Evolutionary conservation across 2,797 vertebrate genomes (phyloP).

Genomic region (Syngnathus rostellatus): DNA sequence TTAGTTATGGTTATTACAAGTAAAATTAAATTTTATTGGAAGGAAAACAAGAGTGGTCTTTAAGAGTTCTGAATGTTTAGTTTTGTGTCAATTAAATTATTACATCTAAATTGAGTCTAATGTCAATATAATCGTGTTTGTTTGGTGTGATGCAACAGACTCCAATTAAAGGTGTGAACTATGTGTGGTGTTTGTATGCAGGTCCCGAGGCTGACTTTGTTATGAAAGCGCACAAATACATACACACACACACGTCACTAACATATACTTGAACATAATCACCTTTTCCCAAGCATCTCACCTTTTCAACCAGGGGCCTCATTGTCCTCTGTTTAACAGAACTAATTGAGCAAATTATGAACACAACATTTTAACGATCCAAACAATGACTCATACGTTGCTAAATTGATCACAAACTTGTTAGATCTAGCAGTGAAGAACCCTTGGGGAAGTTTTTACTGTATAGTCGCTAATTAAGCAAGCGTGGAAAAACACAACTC

Average conservation of each 20-base stretch:
- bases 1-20: not conserved
- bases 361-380: slow-evolving; percentile 11
- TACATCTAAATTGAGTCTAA: not conserved
- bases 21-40: not conserved
- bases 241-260: slow-evolving; percentile 4
- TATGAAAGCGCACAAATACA: not conserved
- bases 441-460: not conserved
- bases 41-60: not conserved
- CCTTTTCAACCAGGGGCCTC: slow-evolving; percentile 20
- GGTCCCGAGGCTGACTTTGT: slow-evolving; percentile 8
- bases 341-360: slow-evolving; percentile 13
- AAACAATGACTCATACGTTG: not conserved
- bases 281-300: slow-evolving; percentile 10
- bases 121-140: not conserved
- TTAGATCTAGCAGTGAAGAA: not conserved
- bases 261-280: not conserved
- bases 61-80: not conserved
- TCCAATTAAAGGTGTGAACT: slow-evolving; percentile 45
- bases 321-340: slow-evolving; percentile 6
- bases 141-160: slow-evolving; percentile 12
- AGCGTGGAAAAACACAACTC: too few species aligned
- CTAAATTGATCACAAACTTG: slow-evolving; percentile 6
- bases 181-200: not conserved
- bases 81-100: not conserved
- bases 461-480: not conserved